These are phyloP conservation scores for Hirundo rustica DNA, from an alignment of 2,797 vertebrate genomes.

Conservation along the genomic window DNA sequence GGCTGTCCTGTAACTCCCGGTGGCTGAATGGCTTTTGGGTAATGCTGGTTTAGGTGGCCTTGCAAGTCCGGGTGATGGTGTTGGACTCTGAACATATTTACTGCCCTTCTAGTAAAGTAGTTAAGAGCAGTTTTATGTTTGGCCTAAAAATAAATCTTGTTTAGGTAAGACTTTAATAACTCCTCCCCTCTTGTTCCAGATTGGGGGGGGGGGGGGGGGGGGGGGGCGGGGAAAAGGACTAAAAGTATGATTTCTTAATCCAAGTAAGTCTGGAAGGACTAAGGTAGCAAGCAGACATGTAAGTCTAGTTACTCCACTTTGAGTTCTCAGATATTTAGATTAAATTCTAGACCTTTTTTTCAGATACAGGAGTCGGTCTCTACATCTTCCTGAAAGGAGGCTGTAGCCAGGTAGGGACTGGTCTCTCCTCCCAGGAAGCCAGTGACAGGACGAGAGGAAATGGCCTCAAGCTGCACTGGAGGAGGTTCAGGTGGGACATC, in stretches of 20 bases:
- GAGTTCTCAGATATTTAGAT: neutral
- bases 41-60: neutral
- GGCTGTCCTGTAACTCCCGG: rapidly evolving
- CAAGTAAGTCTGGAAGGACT: neutral
- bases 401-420: neutral
- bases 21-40: neutral
- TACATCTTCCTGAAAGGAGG: no score
- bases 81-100: neutral
- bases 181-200: neutral
- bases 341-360: neutral
- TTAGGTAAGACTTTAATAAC: neutral
- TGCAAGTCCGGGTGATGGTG: neutral
- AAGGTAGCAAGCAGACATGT: neutral
- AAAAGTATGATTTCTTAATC: neutral
- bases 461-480: neutral
- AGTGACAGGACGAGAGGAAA: neutral
- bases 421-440: neutral
- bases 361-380: neutral
- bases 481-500: neutral
- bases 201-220: no score
- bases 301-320: neutral
- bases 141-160: neutral
- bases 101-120: neutral
- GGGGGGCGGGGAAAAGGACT: no score
- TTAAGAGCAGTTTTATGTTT: neutral